Base-by-base conservation (phyloP, 2,113 vertebrate species). In the Cepphus grylle region DNA sequence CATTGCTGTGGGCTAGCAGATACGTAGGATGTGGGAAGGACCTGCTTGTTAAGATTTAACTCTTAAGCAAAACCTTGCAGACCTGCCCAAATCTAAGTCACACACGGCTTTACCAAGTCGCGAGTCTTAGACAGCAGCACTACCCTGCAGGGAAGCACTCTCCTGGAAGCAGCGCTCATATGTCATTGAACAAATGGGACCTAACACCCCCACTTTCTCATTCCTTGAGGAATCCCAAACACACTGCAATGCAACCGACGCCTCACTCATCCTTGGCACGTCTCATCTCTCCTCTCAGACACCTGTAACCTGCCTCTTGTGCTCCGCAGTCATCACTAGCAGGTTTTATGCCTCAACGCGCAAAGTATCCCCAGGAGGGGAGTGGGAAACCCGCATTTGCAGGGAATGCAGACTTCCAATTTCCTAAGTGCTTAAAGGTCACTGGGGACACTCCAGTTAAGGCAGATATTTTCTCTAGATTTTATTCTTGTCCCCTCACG, bases 91-190 rank as follows among this genome's bases (percentile, higher is more conserved):
- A 89, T 42, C 38, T 16, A n/a, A 55, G 61, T 30, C 50, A 52
- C 8, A 2, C 0, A 0, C 11, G 20, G 42, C 18, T 65, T 72
- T 56, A 69, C 47, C 23, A 45, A 70, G 34, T 15, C 11, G 65
- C 18, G 15, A 11, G 30, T 27, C 78, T 29, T 50, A 81, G 76
- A 71, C 40, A 62, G 21, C 17, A 63, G 43, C 66, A 36, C 30
- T 45, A 56, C 70, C 55, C 21, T 23, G 61, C 55, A 86, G 66
- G 47, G 15, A 71, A 69, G 23, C 2, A 9, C 27, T 76, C 29
- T 55, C 45, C 71, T 2, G 2, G 45, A 62, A 77, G 76, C 45
- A 59, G 81, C 0, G 0, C 22, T 80, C 4, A 0, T 30, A 0
- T 27, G 13, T 63, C 82, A 90, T 3, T 72, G 58, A 80, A 70